Evolutionary conservation across 2,113 vertebrate genomes (phyloP).

Genomic region (Cyanoramphus novaezelandiae): DNA sequence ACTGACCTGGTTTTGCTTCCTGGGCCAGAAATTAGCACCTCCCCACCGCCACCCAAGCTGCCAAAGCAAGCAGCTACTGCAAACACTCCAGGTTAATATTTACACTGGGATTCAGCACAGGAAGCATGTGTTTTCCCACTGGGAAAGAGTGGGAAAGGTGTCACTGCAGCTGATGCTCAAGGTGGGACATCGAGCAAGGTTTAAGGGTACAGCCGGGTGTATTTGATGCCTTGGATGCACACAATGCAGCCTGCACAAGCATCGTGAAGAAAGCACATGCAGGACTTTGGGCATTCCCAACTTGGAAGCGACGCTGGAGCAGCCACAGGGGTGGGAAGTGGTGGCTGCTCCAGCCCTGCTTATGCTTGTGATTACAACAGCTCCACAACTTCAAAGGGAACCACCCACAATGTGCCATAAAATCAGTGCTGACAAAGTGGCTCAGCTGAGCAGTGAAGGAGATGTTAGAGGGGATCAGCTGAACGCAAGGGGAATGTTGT

Average conservation of each 20-base stretch:
- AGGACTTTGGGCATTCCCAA: background rate
- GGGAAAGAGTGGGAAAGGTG: background rate
- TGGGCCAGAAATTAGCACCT: background rate
- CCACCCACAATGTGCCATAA: background rate
- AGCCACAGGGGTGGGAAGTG: background rate
- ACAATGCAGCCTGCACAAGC: background rate
- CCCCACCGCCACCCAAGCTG: background rate
- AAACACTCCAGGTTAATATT: background rate
- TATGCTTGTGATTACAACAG: accelerated
- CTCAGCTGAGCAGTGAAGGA: background rate
- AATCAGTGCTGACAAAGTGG: background rate
- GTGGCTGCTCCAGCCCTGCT: background rate
- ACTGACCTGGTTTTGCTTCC: background rate
- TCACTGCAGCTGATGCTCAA: background rate
- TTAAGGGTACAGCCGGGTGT: background rate
- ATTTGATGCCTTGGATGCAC: background rate
- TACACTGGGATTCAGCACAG: background rate
- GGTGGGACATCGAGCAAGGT: background rate
- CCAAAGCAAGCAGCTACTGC: conserved; percentile 28
- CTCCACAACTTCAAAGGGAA: background rate
- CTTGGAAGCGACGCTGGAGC: background rate
- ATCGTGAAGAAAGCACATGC: background rate
- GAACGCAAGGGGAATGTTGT: no score
- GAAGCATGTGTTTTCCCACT: background rate
- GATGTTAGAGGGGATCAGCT: background rate